phyloP scores from a whole-genome alignment of 1,140 invertebrate species.

The Zaprionus africanus region DNA sequence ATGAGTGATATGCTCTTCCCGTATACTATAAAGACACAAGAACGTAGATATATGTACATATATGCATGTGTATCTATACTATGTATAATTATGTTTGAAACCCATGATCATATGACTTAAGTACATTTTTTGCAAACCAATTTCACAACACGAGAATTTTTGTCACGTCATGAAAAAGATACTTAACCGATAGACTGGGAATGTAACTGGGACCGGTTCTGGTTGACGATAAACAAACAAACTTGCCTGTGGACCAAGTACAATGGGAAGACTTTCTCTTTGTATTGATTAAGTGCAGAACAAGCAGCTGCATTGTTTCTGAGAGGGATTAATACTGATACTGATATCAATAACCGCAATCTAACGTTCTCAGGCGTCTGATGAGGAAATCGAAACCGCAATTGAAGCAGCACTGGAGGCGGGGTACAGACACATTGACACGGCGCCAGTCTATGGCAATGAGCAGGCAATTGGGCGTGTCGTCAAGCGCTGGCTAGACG shows the following conservation, averaged over 20 bases:
- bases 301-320: not conserved
- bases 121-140: not conserved
- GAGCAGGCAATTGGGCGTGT: conserved; percentile 91
- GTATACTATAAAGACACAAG: not conserved
- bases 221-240: conserved; percentile 20
- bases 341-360: conserved; percentile 55
- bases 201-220: conserved; percentile 32
- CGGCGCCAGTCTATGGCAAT: conserved; percentile 92
- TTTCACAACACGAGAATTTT: not conserved
- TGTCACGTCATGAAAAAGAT: conserved; percentile 12
- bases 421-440: conserved; percentile 90
- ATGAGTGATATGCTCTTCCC: not conserved
- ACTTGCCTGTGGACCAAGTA: conserved; percentile 15
- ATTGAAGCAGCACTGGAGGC: conserved; percentile 87
- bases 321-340: not conserved
- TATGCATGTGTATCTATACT: not conserved
- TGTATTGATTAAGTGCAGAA: conserved; percentile 4
- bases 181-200: not conserved
- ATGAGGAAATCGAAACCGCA: conserved; percentile 89
- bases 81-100: not conserved
- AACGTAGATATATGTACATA: conserved; percentile 1
- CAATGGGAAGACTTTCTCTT: conserved; percentile 32
- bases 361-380: conserved; percentile 85
- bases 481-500: conserved; percentile 89
- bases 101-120: not conserved